A percentile compares a stretch with the other conserved stretches of the same genome.
Conservation (phyloP, 1,140 invertebrate genomes). For the Ephestia elutella region DNA sequence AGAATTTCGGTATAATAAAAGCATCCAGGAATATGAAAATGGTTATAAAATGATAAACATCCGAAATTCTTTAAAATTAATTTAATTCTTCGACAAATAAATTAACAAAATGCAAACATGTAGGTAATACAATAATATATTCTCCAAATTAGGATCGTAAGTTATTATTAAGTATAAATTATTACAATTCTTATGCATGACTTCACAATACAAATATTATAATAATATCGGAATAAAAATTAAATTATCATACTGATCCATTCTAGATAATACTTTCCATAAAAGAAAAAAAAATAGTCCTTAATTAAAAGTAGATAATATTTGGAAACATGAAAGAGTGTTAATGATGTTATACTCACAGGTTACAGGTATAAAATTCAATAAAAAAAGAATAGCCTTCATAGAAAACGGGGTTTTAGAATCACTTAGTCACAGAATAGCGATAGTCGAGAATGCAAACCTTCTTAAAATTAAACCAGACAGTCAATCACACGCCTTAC, state of each 20-base stretch:
- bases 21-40: no score
- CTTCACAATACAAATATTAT: slow-evolving; percentile 37
- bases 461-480: slow-evolving; percentile 44
- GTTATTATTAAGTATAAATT: slow-evolving; percentile 44
- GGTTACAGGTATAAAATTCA: background rate
- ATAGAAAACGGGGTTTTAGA: slow-evolving; percentile 48
- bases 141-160: slow-evolving; percentile 54
- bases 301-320: slow-evolving; percentile 31
- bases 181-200: slow-evolving; percentile 49
- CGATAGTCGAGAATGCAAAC: slow-evolving; percentile 43
- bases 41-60: slow-evolving; percentile 16
- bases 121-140: slow-evolving; percentile 37
- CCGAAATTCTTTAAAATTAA: slow-evolving; percentile 49
- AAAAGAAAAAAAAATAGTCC: background rate
- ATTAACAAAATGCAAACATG: slow-evolving; percentile 56
- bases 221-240: slow-evolving; percentile 44
- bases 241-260: slow-evolving; percentile 34
- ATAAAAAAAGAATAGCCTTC: background rate
- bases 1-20: no score
- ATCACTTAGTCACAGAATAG: slow-evolving; percentile 46
- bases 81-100: slow-evolving; percentile 71
- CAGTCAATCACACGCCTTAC: slow-evolving; percentile 60
- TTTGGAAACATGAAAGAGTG: slow-evolving; percentile 13
- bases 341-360: background rate
- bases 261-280: slow-evolving; percentile 44